A percentile compares a stretch with the other conserved stretches of the same genome.
These are phyloP conservation scores for Plestiodon gilberti DNA, from an alignment of 2,113 vertebrate genomes.

Conservation along the genomic window DNA sequence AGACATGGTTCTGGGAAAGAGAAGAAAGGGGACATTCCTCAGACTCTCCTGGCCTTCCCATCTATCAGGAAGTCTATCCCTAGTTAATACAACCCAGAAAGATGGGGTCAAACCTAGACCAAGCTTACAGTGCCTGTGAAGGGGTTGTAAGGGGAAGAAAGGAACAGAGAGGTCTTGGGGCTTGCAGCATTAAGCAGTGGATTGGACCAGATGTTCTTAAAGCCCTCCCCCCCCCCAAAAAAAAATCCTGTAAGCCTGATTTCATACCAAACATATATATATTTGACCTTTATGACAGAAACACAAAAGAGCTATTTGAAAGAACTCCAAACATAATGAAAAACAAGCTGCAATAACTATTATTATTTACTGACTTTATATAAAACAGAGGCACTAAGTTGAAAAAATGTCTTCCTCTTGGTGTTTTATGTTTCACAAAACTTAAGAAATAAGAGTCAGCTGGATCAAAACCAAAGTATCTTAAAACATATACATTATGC, in stretches of 20 bases:
- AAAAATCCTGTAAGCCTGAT: neutral
- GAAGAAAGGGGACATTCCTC: too few species aligned
- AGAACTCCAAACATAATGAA: neutral
- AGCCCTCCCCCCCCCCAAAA: neutral
- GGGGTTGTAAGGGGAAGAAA: neutral
- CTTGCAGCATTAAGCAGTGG: neutral
- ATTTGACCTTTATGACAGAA: neutral
- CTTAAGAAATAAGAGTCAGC: neutral
- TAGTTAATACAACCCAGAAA: neutral
- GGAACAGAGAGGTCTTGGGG: neutral
- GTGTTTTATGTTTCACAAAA: neutral
- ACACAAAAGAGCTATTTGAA: neutral
- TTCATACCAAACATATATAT: neutral
- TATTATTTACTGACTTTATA: slow-evolving; percentile 2
- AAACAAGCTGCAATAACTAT: slow-evolving; percentile 1
- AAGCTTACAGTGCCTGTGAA: neutral
- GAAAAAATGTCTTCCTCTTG: neutral
- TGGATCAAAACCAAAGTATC: neutral
- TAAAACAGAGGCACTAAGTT: neutral
- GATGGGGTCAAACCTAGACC: neutral
- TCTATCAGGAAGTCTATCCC: neutral
- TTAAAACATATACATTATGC: neutral
- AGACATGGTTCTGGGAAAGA: neutral
- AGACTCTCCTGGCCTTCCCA: too few species aligned
- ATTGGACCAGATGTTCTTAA: neutral